phyloP scores from a whole-genome alignment of 2,113 vertebrate genomes.

The Phylloscopus trochilus region DNA sequence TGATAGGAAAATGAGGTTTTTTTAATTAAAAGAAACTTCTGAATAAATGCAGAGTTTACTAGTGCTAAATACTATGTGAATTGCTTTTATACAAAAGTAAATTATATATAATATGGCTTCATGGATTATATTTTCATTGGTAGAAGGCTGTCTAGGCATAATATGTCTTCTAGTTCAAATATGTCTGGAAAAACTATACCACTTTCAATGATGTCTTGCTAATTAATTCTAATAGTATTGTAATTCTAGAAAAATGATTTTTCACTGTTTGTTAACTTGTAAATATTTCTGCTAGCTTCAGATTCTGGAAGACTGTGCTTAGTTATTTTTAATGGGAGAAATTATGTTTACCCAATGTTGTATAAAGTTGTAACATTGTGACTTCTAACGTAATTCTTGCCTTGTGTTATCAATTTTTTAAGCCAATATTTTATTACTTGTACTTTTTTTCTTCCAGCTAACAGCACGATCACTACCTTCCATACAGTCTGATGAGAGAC shows the following conservation, averaged over 20 bases:
- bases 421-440: not conserved
- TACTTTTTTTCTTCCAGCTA: conserved; percentile 76
- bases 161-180: not conserved
- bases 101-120: not conserved
- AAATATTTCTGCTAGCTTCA: not conserved
- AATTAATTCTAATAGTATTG: not conserved
- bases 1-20: not conserved
- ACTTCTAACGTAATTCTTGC: not conserved
- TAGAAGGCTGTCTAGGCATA: not conserved
- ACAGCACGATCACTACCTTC: conserved; percentile 89
- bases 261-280: not conserved
- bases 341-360: not conserved
- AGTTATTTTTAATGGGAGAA: not conserved
- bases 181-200: not conserved
- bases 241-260: not conserved
- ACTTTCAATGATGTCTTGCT: not conserved
- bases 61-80: not conserved
- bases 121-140: not conserved
- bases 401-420: not conserved
- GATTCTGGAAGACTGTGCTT: not conserved
- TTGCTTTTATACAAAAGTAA: not conserved
- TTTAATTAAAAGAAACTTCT: not conserved
- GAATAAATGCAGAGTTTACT: not conserved
- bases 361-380: not conserved
- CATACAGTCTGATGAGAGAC: conserved; percentile 92